Evolutionary conservation across 2,888 invertebrate genomes (phyloP), one percentile per base, ranked within the genome.

Genomic region (Cancer borealis): DNA sequence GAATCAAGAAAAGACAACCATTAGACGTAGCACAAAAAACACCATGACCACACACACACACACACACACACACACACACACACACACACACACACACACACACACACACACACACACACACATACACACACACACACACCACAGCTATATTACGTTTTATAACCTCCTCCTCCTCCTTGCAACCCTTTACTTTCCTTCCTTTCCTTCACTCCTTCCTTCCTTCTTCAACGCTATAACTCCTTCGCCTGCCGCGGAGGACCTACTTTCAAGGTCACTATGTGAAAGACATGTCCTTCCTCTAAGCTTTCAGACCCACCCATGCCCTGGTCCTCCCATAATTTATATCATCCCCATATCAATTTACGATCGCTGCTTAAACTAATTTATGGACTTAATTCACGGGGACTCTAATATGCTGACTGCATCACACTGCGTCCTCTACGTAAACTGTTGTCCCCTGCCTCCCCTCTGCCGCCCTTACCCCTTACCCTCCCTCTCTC

Each of bases 331-430:
- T 30, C 26, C 79, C 30, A 79, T 79, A 79, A 79, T 79, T 79
- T 30, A 79, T 30, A 79, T 79, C 79, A 66, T 10, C 79, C 30
- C 79, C 26, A 79, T 79, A 79, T 79, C 79, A 79, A 79, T 79
- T 79, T 79, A 79, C 79, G 79, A 79, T 79, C 79, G 30, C 79
- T 79, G 12, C 10, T 30, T 8, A n/a, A n/a, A 30, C 79, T 79
- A 79, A 79, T 79, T 79, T 79, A 79, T 79, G 79, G 30, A 30
- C 79, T 79, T 79, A 30, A 79, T 12, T 79, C 79, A 79, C 30
- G 79, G 3, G 12, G 12, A 79, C 79, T 79, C 79, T 79, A 79
- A 79, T 79, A 30, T 30, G 79, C 12, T 2, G 79, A 79, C 79
- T 79, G 79, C 79, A 30, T 79, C 79, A 79, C 79, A 79, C 79